Evolutionary conservation across 2,797 vertebrate species (phyloP).

Genomic region (Hemitrygon akajei): DNA sequence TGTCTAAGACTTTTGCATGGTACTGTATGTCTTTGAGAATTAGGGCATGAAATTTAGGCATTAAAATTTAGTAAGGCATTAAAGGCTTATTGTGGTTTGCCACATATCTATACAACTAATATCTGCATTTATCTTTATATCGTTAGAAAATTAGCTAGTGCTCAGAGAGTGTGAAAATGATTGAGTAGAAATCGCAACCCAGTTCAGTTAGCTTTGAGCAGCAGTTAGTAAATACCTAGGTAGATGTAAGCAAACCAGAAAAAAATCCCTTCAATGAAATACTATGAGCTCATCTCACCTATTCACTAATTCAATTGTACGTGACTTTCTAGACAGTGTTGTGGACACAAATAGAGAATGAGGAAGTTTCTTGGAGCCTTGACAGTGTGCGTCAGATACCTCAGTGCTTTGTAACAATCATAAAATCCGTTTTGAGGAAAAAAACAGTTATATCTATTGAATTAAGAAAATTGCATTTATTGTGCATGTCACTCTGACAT

Average conservation of each 20-base stretch:
- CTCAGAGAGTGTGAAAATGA: background rate
- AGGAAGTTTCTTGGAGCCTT: background rate
- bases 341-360: background rate
- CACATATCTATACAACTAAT: background rate
- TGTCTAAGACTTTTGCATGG: no score
- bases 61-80: background rate
- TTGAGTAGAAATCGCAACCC: background rate
- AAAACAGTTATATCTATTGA: background rate
- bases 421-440: background rate
- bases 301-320: background rate
- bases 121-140: background rate
- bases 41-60: no score
- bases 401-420: background rate
- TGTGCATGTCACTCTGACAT: background rate
- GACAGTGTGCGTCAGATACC: background rate
- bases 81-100: background rate
- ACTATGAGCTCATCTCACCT: background rate
- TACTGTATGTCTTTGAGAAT: no score
- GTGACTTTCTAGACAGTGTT: background rate
- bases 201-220: background rate
- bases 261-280: background rate
- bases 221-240: background rate
- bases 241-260: no score
- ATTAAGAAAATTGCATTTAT: background rate
- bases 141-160: background rate